Percentiles rank a stretch among this genome's conserved stretches.
Conservation (phyloP, 2,113 vertebrate genomes). For the Marmota flaviventris region DNA sequence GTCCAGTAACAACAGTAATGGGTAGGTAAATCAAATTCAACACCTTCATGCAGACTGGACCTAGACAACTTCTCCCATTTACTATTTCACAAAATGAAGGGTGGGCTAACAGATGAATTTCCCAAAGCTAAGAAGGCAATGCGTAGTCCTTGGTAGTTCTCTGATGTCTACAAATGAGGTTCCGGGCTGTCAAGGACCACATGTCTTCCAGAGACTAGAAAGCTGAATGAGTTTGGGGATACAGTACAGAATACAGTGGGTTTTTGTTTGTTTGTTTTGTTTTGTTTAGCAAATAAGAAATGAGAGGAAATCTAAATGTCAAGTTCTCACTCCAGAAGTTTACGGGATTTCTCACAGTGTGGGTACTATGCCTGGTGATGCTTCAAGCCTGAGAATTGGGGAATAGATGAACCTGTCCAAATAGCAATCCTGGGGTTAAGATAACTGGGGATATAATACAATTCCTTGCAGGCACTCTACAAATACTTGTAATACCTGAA, state of each 20-base stretch:
- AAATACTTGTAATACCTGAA: neutral
- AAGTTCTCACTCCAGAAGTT: neutral
- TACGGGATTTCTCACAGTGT: neutral
- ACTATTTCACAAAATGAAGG: slow-evolving; percentile 40
- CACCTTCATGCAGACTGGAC: neutral
- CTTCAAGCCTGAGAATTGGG: neutral
- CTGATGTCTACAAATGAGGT: neutral
- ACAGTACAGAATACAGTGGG: neutral
- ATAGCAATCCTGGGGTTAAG: neutral
- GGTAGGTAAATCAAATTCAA: slow-evolving; percentile 8
- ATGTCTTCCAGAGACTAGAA: neutral
- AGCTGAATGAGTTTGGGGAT: neutral
- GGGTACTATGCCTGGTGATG: neutral
- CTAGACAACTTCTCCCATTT: slow-evolving; percentile 35
- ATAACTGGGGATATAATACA: neutral
- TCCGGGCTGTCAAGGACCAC: neutral
- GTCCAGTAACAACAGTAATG: neutral
- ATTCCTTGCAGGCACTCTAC: neutral
- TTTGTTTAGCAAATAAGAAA: slow-evolving; percentile 26
- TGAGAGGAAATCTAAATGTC: neutral
- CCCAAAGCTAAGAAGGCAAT: slow-evolving; percentile 56
- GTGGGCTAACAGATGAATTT: slow-evolving; percentile 43
- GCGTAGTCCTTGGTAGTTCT: neutral
- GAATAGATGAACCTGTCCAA: neutral
- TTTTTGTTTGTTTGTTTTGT: neutral